Conservation (phyloP, 2,113 vertebrate genomes). For the Gobio gobio region DNA sequence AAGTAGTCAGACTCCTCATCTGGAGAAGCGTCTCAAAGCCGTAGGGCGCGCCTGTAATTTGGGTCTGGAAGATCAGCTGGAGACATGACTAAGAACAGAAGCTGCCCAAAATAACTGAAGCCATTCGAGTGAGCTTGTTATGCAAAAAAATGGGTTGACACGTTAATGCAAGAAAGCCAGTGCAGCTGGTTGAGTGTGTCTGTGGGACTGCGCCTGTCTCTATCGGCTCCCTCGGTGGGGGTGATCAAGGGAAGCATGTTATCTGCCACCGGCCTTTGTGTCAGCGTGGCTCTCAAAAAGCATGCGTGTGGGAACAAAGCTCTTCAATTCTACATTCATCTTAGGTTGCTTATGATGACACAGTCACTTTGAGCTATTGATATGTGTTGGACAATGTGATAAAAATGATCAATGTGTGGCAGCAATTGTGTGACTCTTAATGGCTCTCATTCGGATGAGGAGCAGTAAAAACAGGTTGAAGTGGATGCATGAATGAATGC, state of each 20-base stretch:
- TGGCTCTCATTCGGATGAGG: conserved; percentile 13
- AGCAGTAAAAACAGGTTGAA: not conserved
- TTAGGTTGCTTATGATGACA: conserved; percentile 14
- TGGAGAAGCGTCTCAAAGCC: conserved; percentile 36
- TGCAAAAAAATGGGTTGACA: conserved; percentile 70
- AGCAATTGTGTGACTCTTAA: not conserved
- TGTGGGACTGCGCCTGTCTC: conserved; percentile 58
- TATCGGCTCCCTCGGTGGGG: conserved; percentile 21
- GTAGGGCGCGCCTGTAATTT: conserved; percentile 31
- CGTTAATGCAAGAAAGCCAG: conserved; percentile 63
- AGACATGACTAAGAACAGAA: conserved; percentile 54
- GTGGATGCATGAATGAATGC: not conserved
- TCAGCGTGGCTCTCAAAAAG: not conserved
- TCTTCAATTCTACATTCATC: conserved; percentile 36
- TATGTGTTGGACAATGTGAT: conserved; percentile 1
- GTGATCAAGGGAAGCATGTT: conserved; percentile 22
- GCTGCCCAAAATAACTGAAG: conserved; percentile 72
- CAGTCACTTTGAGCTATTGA: not conserved
- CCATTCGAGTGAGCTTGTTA: conserved; percentile 72
- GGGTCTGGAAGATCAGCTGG: conserved; percentile 39
- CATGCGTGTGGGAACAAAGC: conserved; percentile 12
- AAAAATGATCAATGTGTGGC: not conserved
- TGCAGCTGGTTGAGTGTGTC: conserved; percentile 65
- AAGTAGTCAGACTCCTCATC: conserved; percentile 38
- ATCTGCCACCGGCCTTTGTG: conserved; percentile 36